Conservation (phyloP, 1,140 invertebrate genomes). For the Drosophila neocordata region DNA sequence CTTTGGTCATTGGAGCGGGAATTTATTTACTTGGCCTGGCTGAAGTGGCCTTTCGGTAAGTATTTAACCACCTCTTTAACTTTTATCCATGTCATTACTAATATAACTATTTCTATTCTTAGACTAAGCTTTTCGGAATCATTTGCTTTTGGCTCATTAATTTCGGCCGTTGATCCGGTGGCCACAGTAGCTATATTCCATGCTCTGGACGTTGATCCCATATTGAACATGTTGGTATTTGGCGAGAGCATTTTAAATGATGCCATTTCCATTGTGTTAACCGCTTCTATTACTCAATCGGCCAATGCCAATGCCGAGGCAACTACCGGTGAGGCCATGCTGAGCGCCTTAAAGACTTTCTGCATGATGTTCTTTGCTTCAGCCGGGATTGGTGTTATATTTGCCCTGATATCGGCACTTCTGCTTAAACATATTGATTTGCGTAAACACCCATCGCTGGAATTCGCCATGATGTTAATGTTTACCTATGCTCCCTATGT, state of each 20-base stretch:
- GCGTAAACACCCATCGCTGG: constrained; percentile 97
- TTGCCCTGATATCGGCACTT: constrained; percentile 96
- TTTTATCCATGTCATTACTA: background rate
- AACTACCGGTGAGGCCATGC: constrained; percentile 90
- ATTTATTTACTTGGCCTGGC: constrained; percentile 96
- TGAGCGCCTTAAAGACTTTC: constrained; percentile 96
- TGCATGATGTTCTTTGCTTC: constrained; percentile 99
- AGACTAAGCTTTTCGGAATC: constrained; percentile 92
- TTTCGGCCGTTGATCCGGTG: constrained; percentile 99
- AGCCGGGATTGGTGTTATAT: constrained; percentile 97
- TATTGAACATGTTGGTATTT: constrained; percentile 99
- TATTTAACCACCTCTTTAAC: background rate
- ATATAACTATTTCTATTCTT: background rate
- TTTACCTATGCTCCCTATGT: constrained; percentile 99
- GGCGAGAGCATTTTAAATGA: constrained; percentile 99
- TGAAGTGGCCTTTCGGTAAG: constrained; percentile 91
- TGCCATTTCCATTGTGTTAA: constrained; percentile 98
- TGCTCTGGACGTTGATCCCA: constrained; percentile 95
- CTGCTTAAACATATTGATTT: constrained; percentile 98
- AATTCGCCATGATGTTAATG: constrained; percentile 99
- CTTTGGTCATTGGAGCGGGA: constrained; percentile 94
- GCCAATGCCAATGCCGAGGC: constrained; percentile 69
- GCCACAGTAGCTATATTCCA: constrained; percentile 99
- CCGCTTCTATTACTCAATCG: constrained; percentile 90
- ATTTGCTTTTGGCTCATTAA: constrained; percentile 97